Evolutionary conservation across 2,888 invertebrate genomes (phyloP).

Genomic region (Meloe dianella): DNA sequence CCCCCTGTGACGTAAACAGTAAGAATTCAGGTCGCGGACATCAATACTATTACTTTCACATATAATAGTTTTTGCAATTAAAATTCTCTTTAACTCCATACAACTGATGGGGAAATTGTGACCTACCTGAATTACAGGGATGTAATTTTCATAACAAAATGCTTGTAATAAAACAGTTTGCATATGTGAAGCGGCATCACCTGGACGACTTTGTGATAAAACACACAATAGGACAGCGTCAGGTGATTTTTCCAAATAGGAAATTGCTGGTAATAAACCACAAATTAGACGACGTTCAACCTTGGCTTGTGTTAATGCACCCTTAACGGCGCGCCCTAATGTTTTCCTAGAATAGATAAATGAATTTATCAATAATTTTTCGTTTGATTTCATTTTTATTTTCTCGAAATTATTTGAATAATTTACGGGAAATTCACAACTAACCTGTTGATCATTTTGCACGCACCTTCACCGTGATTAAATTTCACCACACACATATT

Average conservation of each 20-base stretch:
- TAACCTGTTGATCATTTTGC: constrained; percentile 55
- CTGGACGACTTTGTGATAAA: constrained; percentile 70
- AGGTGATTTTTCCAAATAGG: constrained; percentile 65
- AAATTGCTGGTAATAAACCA: constrained; percentile 69
- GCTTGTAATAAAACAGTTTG: constrained; percentile 79
- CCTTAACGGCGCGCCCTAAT: constrained; percentile 63
- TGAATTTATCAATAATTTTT: neutral
- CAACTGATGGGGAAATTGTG: neutral
- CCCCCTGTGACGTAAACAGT: neutral
- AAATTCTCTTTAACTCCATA: neutral
- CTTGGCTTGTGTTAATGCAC: constrained; percentile 64
- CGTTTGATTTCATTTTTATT: neutral
- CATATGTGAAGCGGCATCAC: constrained; percentile 79
- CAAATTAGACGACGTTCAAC: constrained; percentile 67
- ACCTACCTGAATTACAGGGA: constrained; percentile 74
- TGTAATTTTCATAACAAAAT: constrained; percentile 79
- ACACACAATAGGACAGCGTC: constrained; percentile 73
- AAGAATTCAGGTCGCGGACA: constrained; percentile 10
- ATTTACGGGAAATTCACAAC: no score
- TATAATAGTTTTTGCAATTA: neutral
- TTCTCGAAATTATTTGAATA: no score
- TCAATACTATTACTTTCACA: neutral
- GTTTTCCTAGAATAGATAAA: constrained; percentile 57
- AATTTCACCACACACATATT: constrained; percentile 49
- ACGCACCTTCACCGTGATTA: constrained; percentile 43